These are phyloP conservation scores for Cybosia mesomella DNA, from an alignment of 2,888 invertebrate genomes.

Conservation along the genomic window DNA sequence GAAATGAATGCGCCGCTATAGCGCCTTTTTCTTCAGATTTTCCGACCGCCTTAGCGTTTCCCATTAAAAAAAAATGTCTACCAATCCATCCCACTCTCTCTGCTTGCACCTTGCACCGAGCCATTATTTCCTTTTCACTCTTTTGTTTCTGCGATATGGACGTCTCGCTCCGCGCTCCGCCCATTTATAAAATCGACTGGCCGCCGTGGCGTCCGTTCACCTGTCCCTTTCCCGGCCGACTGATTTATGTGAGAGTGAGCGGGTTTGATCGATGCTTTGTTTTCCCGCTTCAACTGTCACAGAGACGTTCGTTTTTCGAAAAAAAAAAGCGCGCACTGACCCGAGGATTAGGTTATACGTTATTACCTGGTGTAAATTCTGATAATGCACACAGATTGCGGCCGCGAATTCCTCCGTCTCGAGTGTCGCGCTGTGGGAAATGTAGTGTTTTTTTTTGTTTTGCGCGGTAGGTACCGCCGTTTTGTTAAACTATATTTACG, in stretches of 20 bases:
- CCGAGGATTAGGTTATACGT: constrained; percentile 68
- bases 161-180: constrained; percentile 83
- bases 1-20: constrained; percentile 44
- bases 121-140: constrained; percentile 84
- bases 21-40: constrained; percentile 80
- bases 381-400: constrained; percentile 80
- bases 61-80: constrained; percentile 66
- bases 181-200: constrained; percentile 86
- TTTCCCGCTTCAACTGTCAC: constrained; percentile 78
- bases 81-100: constrained; percentile 70
- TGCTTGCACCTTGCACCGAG: constrained; percentile 79
- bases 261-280: constrained; percentile 86
- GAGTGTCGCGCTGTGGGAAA: constrained; percentile 75
- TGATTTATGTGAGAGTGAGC: constrained; percentile 87
- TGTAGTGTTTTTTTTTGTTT: constrained; percentile 64
- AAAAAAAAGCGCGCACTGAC: constrained; percentile 66
- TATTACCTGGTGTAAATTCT: constrained; percentile 75
- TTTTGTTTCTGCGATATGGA: constrained; percentile 82
- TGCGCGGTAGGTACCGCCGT: constrained; percentile 76
- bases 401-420: constrained; percentile 73
- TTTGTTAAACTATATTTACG: constrained; percentile 84
- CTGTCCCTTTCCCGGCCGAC: constrained; percentile 84
- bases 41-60: constrained; percentile 77
- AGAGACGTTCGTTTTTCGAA: constrained; percentile 67
- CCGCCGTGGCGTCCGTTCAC: constrained; percentile 78